Conservation (phyloP, 53 echinoderm and acorn worm species). For the Hippasteria phrygiana region DNA sequence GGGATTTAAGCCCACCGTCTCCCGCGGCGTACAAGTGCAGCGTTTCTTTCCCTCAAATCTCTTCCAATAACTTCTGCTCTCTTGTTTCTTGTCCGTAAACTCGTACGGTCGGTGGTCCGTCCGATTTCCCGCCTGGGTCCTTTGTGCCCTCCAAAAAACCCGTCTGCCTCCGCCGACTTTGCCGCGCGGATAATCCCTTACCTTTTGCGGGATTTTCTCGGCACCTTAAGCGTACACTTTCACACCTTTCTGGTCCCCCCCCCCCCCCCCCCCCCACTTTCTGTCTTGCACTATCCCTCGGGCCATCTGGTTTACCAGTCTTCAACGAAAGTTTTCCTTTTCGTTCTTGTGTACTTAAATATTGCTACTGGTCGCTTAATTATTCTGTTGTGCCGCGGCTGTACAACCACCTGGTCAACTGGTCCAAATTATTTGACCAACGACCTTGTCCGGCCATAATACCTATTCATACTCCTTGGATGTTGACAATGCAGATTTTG, state of each 20-base stretch:
- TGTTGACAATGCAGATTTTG: too few species aligned
- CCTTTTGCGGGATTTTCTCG: slow-evolving; percentile 36
- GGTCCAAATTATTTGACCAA: not conserved
- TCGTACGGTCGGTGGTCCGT: not conserved
- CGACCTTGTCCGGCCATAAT: not conserved
- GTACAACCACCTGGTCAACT: not conserved
- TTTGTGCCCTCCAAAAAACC: not conserved
- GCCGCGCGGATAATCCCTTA: slow-evolving; percentile 30
- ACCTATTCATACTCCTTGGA: too few species aligned
- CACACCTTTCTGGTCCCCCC: not conserved
- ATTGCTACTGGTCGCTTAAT: not conserved
- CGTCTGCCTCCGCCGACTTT: slow-evolving; percentile 5
- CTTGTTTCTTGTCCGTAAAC: slow-evolving; percentile 18
- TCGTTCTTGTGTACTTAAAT: not conserved
- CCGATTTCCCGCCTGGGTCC: not conserved
- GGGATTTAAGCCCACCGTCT: not conserved
- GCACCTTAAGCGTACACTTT: slow-evolving; percentile 13
- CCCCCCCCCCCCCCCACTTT: not conserved
- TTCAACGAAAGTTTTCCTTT: not conserved
- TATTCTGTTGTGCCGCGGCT: too few species aligned
- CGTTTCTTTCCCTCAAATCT: not conserved
- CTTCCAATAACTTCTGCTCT: slow-evolving; percentile 1
- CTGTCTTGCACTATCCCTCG: not conserved
- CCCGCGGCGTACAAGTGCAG: slow-evolving; percentile 24
- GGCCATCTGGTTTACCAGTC: not conserved